Percentiles rank a stretch among this genome's conserved stretches.
phyloP scores from a whole-genome alignment of 2,113 vertebrate species.

The Loxodonta africana region DNA sequence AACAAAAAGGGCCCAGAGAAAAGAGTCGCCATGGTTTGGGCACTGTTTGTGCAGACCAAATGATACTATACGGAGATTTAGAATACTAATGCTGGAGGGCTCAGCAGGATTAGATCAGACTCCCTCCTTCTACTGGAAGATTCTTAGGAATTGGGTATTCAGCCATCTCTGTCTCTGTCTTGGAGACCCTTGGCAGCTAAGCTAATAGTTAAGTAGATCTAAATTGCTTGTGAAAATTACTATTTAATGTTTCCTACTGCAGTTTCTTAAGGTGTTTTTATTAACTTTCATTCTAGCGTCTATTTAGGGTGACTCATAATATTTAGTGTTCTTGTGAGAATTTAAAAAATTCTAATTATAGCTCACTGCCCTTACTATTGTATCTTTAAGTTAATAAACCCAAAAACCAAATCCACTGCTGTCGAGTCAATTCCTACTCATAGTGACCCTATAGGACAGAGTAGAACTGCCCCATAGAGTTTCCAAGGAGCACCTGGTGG shows the following conservation, averaged over 20 bases:
- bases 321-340: constrained; percentile 50
- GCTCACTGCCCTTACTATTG: not conserved
- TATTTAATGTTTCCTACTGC: not conserved
- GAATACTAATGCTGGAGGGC: not conserved
- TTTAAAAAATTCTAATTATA: constrained; percentile 38
- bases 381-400: constrained; percentile 12
- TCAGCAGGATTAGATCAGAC: not conserved
- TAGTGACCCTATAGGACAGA: too few relatives aligned
- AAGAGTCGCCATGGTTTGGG: not conserved
- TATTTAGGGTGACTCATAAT: constrained; percentile 16
- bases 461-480: too few relatives aligned
- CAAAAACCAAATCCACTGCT: too few relatives aligned
- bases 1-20: not conserved
- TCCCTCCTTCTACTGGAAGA: too few relatives aligned
- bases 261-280: not conserved
- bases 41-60: not conserved
- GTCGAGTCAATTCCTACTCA: too few relatives aligned
- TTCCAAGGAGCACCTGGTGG: too few relatives aligned
- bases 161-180: not conserved
- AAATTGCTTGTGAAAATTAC: not conserved
- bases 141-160: not conserved
- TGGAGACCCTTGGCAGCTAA: not conserved
- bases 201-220: not conserved
- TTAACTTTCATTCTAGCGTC: constrained; percentile 21
- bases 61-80: not conserved